Base-by-base conservation (phyloP, 2,797 vertebrate genomes). In the Pelobates cultripes region DNA sequence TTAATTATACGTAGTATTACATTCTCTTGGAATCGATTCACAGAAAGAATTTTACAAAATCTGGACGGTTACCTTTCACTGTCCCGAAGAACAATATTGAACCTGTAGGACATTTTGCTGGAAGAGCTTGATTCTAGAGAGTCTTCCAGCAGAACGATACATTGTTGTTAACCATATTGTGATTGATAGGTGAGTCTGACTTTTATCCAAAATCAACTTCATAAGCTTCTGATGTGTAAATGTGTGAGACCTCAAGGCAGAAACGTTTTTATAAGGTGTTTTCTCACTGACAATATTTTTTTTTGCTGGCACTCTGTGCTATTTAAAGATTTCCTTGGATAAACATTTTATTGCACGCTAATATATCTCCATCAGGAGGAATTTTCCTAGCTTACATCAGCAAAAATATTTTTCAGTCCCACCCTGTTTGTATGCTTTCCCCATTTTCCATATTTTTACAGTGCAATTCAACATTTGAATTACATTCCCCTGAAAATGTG, bases 151-250 rank as follows among this genome's bases (percentile, higher is more conserved):
- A 13, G 10, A 12, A 61, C 57, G 10, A 13, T 3, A 61, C 5
- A n/a, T 61, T 64, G 4, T 64, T 14, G n/a, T 64, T 82, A 84
- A 10, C 81, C 82, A 66, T 84, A 77, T 75, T 43, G 84, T 82
- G 81, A 3, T 67, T 89, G 88, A 89, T 86, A 90, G 76, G 80
- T 69, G 84, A 78, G 86, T 89, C 76, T 88, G 88, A 89, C 88
- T 86, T 70, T 81, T 85, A 78, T 89, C 89, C 90, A 90, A 90
- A 90, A 86, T 89, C 86, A 91, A 89, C 88, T 89, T 88, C 71
- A 78, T 88, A 85, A 87, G 85, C 86, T 89, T 86, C 88, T 89
- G 90, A 89, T 89, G 86, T 90, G 89, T 87, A 85, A 86, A 86
- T 88, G 86, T 85, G 86, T 78, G 84, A 89, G 87, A 86, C 86